phyloP scores from a whole-genome alignment of 2,888 invertebrate genomes.

The Nephrocerus scutellatus region DNA sequence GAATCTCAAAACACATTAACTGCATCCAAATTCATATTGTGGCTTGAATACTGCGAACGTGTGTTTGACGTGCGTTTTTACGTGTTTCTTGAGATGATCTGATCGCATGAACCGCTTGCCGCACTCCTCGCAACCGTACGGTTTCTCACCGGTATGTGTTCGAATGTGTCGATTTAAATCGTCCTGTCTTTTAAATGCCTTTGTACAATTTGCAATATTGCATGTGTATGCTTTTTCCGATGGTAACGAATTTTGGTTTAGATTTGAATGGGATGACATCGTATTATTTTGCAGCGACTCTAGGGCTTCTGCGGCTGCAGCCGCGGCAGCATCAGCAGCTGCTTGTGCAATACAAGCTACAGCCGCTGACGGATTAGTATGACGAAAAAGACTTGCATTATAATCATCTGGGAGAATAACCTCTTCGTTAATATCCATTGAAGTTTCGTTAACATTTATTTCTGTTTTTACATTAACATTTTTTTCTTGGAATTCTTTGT shows the following conservation, averaged over 20 bases:
- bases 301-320: slow-evolving; percentile 26
- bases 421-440: too few relatives aligned
- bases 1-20: too few relatives aligned
- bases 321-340: slow-evolving; percentile 26
- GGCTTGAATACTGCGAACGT: too few relatives aligned
- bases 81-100: slow-evolving; percentile 42
- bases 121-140: slow-evolving; percentile 36
- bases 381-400: too few relatives aligned
- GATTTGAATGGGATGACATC: too few relatives aligned
- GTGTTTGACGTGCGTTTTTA: slow-evolving; percentile 39
- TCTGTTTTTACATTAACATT: background rate
- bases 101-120: slow-evolving; percentile 38
- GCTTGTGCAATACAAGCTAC: too few relatives aligned
- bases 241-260: too few relatives aligned
- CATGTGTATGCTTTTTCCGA: slow-evolving; percentile 32
- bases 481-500: background rate
- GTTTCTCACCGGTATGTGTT: slow-evolving; percentile 41
- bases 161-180: slow-evolving; percentile 41
- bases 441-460: slow-evolving; percentile 8
- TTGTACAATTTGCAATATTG: slow-evolving; percentile 34
- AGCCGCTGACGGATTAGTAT: too few relatives aligned
- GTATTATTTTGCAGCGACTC: too few relatives aligned
- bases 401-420: too few relatives aligned
- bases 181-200: slow-evolving; percentile 39
- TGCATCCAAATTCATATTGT: too few relatives aligned